Conservation (phyloP, 2,113 vertebrate species). For the Willisornis vidua region DNA sequence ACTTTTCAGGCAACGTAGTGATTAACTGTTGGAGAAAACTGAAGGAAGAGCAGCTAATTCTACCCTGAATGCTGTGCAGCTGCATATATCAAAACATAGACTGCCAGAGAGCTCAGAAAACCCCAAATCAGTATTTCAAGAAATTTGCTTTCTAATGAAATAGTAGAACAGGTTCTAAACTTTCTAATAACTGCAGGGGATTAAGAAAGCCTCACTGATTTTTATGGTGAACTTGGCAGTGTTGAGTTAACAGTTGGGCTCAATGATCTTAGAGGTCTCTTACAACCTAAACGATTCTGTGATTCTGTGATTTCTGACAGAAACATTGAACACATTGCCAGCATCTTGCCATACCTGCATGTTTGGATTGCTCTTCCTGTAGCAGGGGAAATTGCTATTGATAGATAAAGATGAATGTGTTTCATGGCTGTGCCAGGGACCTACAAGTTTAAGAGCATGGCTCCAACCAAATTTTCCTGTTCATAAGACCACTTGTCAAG, state of each 20-base stretch:
- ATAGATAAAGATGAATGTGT: background rate
- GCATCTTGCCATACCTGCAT: background rate
- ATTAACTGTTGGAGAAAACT: background rate
- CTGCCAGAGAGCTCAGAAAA: background rate
- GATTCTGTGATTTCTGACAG: background rate
- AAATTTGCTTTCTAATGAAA: background rate
- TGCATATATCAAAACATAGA: background rate
- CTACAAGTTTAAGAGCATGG: fast-evolving
- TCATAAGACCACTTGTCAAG: background rate
- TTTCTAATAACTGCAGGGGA: background rate
- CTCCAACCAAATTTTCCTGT: background rate
- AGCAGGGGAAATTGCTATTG: background rate
- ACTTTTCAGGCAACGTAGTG: background rate
- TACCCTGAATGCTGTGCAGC: background rate
- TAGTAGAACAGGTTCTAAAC: background rate
- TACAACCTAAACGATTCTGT: background rate
- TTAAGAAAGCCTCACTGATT: background rate
- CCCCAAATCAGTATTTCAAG: background rate
- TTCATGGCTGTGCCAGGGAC: background rate
- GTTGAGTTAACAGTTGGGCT: background rate
- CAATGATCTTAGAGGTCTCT: background rate
- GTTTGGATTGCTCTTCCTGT: background rate
- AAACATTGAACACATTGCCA: background rate
- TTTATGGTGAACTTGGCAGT: background rate
- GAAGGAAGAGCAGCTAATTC: background rate